Percentiles rank a stretch among this genome's conserved stretches.
Evolutionary conservation across 2,113 vertebrate genomes (phyloP).

Genomic region (Psephotus haematonotus): DNA sequence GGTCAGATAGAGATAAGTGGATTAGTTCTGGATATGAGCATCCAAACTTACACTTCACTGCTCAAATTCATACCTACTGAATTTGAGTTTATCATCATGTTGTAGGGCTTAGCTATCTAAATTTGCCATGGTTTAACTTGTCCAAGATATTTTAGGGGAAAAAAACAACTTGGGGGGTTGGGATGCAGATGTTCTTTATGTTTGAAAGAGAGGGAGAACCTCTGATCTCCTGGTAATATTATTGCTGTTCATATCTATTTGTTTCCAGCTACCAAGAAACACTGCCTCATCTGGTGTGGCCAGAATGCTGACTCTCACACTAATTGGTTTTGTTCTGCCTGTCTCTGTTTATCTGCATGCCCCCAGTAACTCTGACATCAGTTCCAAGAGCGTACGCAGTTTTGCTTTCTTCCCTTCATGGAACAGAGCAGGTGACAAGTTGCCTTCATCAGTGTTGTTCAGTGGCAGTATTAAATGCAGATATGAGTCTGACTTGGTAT

Average conservation of each 20-base stretch:
- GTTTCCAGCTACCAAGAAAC: not conserved
- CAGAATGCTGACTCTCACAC: not conserved
- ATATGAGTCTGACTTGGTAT: rapidly evolving
- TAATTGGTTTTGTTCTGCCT: constrained; percentile 25
- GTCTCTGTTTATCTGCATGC: not conserved
- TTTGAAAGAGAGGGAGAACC: not conserved
- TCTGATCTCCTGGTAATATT: not conserved
- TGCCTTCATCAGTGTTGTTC: not conserved
- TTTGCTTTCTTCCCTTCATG: not conserved
- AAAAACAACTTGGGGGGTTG: not conserved
- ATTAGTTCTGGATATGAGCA: constrained; percentile 58
- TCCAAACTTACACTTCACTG: not conserved
- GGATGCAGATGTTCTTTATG: not conserved
- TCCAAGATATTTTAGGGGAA: not conserved
- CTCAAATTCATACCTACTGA: not conserved
- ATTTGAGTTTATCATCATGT: not conserved
- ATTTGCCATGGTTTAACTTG: not conserved
- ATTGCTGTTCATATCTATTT: not conserved
- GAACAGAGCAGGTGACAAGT: not conserved
- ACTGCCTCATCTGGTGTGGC: not conserved
- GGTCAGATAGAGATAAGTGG: constrained; percentile 55
- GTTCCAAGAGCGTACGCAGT: not conserved
- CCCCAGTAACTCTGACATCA: not conserved
- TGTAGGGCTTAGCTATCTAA: not conserved
- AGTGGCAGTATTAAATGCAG: not conserved